Base-by-base conservation (phyloP, 2,888 invertebrate genomes). In the Leptinotarsa rubiginosa region DNA sequence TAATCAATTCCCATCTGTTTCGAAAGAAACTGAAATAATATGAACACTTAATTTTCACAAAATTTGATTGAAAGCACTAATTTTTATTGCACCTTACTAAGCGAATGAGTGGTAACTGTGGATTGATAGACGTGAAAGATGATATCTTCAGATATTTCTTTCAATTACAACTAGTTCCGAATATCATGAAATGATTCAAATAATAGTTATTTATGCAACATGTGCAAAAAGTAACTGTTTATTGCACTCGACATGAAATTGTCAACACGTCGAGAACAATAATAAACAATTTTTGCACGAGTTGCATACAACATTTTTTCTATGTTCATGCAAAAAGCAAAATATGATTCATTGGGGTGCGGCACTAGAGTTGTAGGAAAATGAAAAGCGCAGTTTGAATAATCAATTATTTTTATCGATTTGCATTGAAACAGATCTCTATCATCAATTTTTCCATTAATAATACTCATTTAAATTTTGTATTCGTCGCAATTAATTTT, bases 401-500 rank as follows among this genome's bases (percentile, higher is more conserved):
- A 54, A 54, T 54, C 18, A 54, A 20, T 54, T 10, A 54, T 54
- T 54, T 10, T 3, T 18, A 18, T 54, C 20, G 54, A 54, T 54
- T 54, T 54, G 54, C 54, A 54, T 54, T 54, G 54, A 54, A 54
- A 54, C 18, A 54, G 10, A 54, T 54, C 54, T n/a, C 18, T 54
- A 54, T 54, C 54, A 54, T 54, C 10, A 20, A 20, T 54, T 54
- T 54, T 54, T 54, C 54, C 12, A 54, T 54, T 20, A n/a, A n/a
- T 18, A 54, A n/a, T 54, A 54, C 54, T 54, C 18, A 54, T 54
- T 54, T 54, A 4, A 54, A 52, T 52, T 54, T 18, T 54, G 54
- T 54, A 18, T n/a, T 54, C n/a, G 54, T 54, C 54, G 41, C 10
- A 16, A 50, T 50, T 16, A 50, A 50, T 50, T 50, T 16, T 5